These are phyloP conservation scores for Eupithecia vulgata DNA, from an alignment of 2,888 invertebrate genomes.

Conservation along the genomic window DNA sequence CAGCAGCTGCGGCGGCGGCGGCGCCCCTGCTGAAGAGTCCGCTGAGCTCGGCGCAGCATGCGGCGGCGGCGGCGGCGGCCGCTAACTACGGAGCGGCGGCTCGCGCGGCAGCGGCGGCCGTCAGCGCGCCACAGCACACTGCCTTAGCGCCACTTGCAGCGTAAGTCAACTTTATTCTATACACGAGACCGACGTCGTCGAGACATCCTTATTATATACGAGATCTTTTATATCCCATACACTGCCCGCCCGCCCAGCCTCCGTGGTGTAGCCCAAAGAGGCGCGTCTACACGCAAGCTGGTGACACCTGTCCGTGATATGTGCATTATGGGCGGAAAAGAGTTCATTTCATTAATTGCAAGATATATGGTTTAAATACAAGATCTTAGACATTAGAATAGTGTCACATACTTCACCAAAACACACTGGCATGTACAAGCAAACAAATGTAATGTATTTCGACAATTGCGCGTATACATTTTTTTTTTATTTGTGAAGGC, in stretches of 20 bases:
- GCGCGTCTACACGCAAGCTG: background rate
- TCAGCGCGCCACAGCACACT: conserved; percentile 87
- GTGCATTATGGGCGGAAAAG: background rate
- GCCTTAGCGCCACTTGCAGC: conserved; percentile 71
- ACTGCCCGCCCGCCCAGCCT: too few relatives aligned
- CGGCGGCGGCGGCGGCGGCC: conserved; percentile 93
- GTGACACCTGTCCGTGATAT: background rate
- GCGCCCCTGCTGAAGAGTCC: conserved; percentile 93
- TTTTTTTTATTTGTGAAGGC: too few relatives aligned
- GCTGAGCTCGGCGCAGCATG: conserved; percentile 92
- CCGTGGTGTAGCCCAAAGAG: background rate
- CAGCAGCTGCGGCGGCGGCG: conserved; percentile 89
- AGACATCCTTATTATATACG: too few relatives aligned
- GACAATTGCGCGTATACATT: too few relatives aligned
- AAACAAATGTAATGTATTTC: too few relatives aligned
- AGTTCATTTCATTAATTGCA: too few relatives aligned
- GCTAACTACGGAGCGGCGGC: conserved; percentile 94
- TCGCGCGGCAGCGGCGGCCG: conserved; percentile 90
- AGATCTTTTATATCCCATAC: too few relatives aligned
- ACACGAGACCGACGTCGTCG: background rate
- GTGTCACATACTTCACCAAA: too few relatives aligned
- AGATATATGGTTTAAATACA: too few relatives aligned
- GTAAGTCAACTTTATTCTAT: conserved; percentile 53
- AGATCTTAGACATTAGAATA: too few relatives aligned
- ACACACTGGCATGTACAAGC: too few relatives aligned